Evolutionary conservation across 1,140 invertebrate genomes (phyloP).

Genomic region (Notospermus geniculatus): DNA sequence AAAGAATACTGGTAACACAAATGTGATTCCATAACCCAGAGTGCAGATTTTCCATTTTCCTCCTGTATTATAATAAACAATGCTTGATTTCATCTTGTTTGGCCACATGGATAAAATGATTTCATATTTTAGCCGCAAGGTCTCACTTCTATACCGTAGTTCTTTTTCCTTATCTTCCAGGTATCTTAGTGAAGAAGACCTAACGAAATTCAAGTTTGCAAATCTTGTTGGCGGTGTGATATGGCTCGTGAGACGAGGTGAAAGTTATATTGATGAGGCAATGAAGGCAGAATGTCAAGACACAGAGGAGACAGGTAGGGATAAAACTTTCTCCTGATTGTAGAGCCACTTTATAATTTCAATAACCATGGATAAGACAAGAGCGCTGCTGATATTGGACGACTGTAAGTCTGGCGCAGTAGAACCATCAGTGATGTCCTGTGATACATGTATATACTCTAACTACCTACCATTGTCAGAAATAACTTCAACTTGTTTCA

Average conservation of each 20-base stretch:
- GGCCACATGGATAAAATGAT: background rate
- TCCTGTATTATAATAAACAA: background rate
- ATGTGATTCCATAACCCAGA: no score
- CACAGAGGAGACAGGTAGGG: constrained; percentile 49
- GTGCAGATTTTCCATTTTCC: no score
- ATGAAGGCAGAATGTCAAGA: constrained; percentile 52
- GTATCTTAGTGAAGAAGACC: constrained; percentile 50
- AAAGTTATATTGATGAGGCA: constrained; percentile 45
- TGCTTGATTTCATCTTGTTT: background rate
- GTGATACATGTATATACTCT: no score
- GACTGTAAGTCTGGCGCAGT: no score
- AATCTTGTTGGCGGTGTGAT: constrained; percentile 55
- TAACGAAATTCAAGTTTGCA: constrained; percentile 40
- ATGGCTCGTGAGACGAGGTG: constrained; percentile 52
- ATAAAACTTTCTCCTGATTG: no score
- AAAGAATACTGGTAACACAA: no score
- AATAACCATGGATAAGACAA: no score
- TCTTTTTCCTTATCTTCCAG: constrained; percentile 28
- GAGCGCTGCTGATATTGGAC: no score
- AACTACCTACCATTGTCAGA: no score
- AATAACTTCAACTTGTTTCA: background rate
- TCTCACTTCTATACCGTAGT: background rate
- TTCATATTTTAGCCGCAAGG: background rate
- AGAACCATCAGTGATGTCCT: no score
- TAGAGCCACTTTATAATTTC: no score